Base-by-base conservation (phyloP, 2,797 vertebrate species). In the Botia almorhae region DNA sequence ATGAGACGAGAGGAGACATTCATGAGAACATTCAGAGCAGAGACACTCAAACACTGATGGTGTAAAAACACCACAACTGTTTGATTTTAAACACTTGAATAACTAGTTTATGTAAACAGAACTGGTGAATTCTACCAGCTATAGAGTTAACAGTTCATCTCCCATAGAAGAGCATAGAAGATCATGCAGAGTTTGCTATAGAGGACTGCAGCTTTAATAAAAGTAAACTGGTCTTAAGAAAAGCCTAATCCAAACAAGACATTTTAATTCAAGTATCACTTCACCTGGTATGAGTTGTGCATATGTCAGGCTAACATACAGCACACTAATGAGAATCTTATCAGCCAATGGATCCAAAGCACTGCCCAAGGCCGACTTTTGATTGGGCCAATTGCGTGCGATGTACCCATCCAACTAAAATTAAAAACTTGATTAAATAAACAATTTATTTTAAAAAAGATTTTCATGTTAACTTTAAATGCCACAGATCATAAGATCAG, bases 301-400 rank as follows among this genome's bases (percentile, higher is more conserved):
- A 82, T 94, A 99, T 58, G 97, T 99, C 48, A 99, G 93, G 90
- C 96, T 97, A 86, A 98, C 72, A 0, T 99, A 99, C 80, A 99
- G 93, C 86, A 98, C 85, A 39, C 98, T 98, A 94, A 99, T 97
- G 82, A 99, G 97, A 76, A 99, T 97, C 93, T 99, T 99, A 90
- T 99, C 98, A 58, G 98, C 98, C 90, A 99, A 84, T 19, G 98
- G 98, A 90, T 99, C 98, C 1, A 99, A 96, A 88, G 97, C 97
- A 65, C 98, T 99, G 89, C 98, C 98, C 92, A 99, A 79, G 2
- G 94, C 98, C 0, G 98, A 99, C 87, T 98, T 98, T 87, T 99
- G 98, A 87, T 90, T 97, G 83, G 96, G 95, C 98, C 98, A 99
- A 58, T 96, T 99, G 82, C 97, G 94, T 83, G 98, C 98, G 74